phyloP scores from a whole-genome alignment of 2,797 vertebrate species.

The Sandelia bainsii region DNA sequence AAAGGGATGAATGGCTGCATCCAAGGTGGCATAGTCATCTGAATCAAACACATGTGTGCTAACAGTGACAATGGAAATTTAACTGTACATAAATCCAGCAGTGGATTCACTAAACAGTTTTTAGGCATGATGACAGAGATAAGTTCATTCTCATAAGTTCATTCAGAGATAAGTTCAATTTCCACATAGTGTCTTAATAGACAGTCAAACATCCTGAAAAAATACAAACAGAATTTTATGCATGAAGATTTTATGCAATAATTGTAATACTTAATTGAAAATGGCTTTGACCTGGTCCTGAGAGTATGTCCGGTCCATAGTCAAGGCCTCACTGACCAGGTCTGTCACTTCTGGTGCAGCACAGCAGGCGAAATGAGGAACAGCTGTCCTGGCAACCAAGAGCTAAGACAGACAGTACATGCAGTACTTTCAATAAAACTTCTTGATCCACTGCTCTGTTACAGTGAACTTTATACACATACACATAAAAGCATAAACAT shows the following conservation, averaged over 20 bases:
- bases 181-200: background rate
- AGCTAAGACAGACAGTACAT: slow-evolving; percentile 25
- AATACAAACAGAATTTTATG: slow-evolving; percentile 7
- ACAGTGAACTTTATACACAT: background rate
- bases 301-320: slow-evolving; percentile 36
- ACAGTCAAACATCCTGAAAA: slow-evolving; percentile 1
- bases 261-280: slow-evolving; percentile 28
- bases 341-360: slow-evolving; percentile 39
- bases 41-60: slow-evolving; percentile 18
- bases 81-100: slow-evolving; percentile 24
- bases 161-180: too few relatives aligned
- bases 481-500: background rate
- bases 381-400: slow-evolving; percentile 49
- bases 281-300: slow-evolving; percentile 19
- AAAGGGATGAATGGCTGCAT: slow-evolving; percentile 12
- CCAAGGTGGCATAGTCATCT: slow-evolving; percentile 16
- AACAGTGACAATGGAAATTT: slow-evolving; percentile 34
- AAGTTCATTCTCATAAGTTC: too few relatives aligned
- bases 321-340: slow-evolving; percentile 49
- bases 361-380: slow-evolving; percentile 47
- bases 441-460: slow-evolving; percentile 14
- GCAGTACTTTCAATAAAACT: background rate
- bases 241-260: slow-evolving; percentile 1
- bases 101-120: slow-evolving; percentile 40
- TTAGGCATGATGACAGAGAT: slow-evolving; percentile 22